These are phyloP conservation scores for Hydrocynus forskahlii DNA, from an alignment of 2,797 vertebrate genomes.

Conservation along the genomic window DNA sequence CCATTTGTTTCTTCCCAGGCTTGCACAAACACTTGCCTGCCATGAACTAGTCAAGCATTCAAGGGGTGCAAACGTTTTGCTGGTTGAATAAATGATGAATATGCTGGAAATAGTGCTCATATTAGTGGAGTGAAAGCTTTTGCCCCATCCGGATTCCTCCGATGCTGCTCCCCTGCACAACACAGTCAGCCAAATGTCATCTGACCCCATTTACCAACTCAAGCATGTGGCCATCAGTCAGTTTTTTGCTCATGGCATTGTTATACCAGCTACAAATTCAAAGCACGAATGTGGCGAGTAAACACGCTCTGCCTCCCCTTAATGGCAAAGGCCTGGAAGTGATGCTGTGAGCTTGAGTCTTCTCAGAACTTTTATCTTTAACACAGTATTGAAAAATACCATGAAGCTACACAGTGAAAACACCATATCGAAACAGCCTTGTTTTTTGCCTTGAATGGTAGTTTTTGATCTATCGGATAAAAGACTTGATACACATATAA, in stretches of 20 bases:
- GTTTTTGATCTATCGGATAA: no score
- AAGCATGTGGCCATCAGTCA: slow-evolving; percentile 4
- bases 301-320: background rate
- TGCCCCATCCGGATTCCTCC: slow-evolving; percentile 8
- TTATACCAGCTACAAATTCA: slow-evolving; percentile 9
- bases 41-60: slow-evolving; percentile 20
- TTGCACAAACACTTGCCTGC: background rate
- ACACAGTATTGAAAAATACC: no score
- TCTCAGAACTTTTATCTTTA: no score
- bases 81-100: slow-evolving; percentile 55
- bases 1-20: slow-evolving; percentile 13
- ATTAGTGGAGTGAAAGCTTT: slow-evolving; percentile 31
- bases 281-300: background rate
- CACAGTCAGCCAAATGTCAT: slow-evolving; percentile 32
- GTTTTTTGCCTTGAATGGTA: no score
- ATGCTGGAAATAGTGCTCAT: slow-evolving; percentile 39
- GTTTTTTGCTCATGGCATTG: background rate
- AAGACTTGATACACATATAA: no score
- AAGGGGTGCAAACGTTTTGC: slow-evolving; percentile 19
- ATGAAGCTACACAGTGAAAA: no score
- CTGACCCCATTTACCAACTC: slow-evolving; percentile 40
- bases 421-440: no score
- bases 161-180: slow-evolving; percentile 29
- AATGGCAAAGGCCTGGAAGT: background rate
- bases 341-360: background rate